phyloP scores from a whole-genome alignment of 1,140 invertebrate species.

The Himalopsyche phryganea region DNA sequence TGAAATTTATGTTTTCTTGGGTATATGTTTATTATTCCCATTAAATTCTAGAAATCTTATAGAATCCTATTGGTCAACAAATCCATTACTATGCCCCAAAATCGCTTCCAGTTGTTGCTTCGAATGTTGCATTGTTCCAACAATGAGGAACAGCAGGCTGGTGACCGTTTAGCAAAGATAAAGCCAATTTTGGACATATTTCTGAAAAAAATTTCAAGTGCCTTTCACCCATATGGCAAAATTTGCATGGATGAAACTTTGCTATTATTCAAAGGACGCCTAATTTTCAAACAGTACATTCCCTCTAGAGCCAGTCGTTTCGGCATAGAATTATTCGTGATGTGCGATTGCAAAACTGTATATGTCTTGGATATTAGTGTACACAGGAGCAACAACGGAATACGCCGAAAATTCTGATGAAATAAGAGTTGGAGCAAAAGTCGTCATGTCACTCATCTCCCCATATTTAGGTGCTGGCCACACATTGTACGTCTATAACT shows the following conservation, averaged over 20 bases:
- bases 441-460: background rate
- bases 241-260: background rate
- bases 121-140: no score
- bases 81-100: no score
- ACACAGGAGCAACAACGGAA: no score
- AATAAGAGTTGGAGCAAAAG: no score
- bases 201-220: background rate
- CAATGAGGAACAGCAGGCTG: no score
- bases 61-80: no score
- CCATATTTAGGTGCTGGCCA: background rate
- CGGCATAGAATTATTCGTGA: background rate
- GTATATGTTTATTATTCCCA: background rate
- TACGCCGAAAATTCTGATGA: no score
- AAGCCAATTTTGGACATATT: no score
- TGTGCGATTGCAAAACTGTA: background rate
- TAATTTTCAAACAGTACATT: background rate
- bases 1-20: background rate
- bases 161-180: no score
- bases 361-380: background rate
- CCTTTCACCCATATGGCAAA: background rate
- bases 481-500: no score
- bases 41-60: background rate
- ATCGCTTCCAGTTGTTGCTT: no score
- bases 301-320: background rate
- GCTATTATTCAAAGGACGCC: background rate